Conservation (phyloP, 2,888 invertebrate species). For the Eurytoma adleriae region DNA sequence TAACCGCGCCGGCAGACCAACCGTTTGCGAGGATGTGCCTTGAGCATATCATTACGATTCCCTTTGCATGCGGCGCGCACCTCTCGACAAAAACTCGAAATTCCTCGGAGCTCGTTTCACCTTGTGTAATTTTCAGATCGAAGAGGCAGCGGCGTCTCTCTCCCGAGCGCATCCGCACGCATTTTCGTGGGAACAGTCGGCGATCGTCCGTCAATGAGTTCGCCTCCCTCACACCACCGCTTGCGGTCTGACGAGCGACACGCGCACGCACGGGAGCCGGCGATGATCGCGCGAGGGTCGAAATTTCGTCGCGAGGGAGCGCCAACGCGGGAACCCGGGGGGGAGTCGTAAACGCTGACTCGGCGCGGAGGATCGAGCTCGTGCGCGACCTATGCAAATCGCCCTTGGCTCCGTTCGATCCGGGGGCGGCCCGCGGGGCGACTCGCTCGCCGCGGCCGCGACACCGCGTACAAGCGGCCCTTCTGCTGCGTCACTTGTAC, state of each 20-base stretch:
- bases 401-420: conserved; percentile 11
- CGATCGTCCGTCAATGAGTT: conserved; percentile 20
- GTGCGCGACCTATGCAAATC: conserved; percentile 69
- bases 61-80: conserved; percentile 22
- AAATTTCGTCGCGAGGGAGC: too few relatives aligned
- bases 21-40: conserved; percentile 1
- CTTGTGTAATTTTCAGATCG: conserved; percentile 52
- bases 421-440: too few relatives aligned
- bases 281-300: too few relatives aligned
- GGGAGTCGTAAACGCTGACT: conserved; percentile 11
- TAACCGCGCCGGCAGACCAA: conserved; percentile 7
- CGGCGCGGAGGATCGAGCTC: conserved; percentile 61
- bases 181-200: conserved; percentile 52
- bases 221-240: conserved; percentile 42
- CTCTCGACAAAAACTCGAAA: conserved; percentile 47
- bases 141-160: not conserved
- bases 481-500: conserved; percentile 45
- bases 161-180: not conserved
- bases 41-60: conserved; percentile 47
- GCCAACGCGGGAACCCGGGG: not conserved
- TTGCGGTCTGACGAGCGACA: conserved; percentile 57
- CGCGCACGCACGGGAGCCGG: conserved; percentile 56
- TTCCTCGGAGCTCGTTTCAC: conserved; percentile 43
- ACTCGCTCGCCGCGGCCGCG: not conserved
- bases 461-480: conserved; percentile 27